Percentiles rank a stretch among this genome's conserved stretches.
These are phyloP conservation scores for Entosphenus tridentatus DNA, from an alignment of 2,113 vertebrate genomes.

Conservation along the genomic window DNA sequence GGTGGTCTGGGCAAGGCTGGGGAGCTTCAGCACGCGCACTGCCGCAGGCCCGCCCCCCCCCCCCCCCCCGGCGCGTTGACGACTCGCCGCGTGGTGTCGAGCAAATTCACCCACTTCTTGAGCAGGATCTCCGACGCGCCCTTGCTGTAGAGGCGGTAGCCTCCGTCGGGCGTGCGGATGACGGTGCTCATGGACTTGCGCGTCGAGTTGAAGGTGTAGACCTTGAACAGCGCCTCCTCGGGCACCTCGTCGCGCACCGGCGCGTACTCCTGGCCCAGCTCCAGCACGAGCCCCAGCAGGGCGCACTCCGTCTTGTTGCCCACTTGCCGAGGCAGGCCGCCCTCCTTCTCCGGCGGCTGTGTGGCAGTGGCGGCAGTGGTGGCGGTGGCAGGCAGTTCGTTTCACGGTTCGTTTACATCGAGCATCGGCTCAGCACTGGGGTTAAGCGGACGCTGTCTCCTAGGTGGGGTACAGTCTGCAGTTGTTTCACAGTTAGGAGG, in stretches of 20 bases:
- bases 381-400: background rate
- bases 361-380: too few relatives aligned
- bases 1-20: too few relatives aligned
- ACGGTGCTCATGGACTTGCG: conserved; percentile 97
- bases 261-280: conserved; percentile 71
- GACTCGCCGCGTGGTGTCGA: too few relatives aligned
- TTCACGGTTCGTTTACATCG: too few relatives aligned
- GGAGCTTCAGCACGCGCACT: too few relatives aligned
- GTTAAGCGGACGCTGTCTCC: too few relatives aligned
- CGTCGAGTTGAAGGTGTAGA: conserved; percentile 90
- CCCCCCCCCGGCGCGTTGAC: too few relatives aligned
- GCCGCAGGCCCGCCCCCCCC: too few relatives aligned
- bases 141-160: conserved; percentile 94
- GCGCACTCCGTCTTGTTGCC: conserved; percentile 90
- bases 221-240: conserved; percentile 74
- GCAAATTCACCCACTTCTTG: conserved; percentile 43
- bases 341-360: conserved; percentile 74
- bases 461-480: too few relatives aligned
- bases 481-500: too few relatives aligned
- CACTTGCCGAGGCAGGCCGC: conserved; percentile 67
- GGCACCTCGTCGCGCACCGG: conserved; percentile 62
- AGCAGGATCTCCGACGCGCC: conserved; percentile 83
- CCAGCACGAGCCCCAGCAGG: conserved; percentile 58
- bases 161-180: conserved; percentile 30
- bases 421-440: too few relatives aligned